Base-by-base conservation (phyloP, 2,797 vertebrate species). In the Sebastes dallii region DNA sequence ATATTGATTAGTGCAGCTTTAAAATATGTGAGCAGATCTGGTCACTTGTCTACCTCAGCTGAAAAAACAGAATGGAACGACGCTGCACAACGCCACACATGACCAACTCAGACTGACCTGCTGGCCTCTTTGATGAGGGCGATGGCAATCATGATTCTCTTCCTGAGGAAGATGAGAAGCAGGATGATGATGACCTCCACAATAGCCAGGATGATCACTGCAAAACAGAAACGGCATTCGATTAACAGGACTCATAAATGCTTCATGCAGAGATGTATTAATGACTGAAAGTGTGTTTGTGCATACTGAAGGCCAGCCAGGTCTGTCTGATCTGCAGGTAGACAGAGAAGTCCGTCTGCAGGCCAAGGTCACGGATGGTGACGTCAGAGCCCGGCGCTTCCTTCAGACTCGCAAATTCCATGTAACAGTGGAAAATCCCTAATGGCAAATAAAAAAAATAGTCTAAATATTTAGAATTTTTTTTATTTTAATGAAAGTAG, bases 101-200 rank as follows among this genome's bases (percentile, higher is more conserved):
- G 1, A 32, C 9, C 8, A 68, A 27, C 29, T 34, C 14, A 65
- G 14, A 79, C 93, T 20, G 60, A 99, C 98, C 95, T 97, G 96
- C 98, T 99, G 86, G 98, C 96, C 88, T 99, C 98, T 93, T 97
- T 98, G 92, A 99, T 98, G 80, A 99, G 97, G 0, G 97, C 97
- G 2, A 99, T 97, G 77, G 98, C 98, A 0, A 99, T 97, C 78
- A 97, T 82, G 83, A 99, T 95, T 82, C 97, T 96, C 91, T 99
- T 99, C 86, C 98, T 96, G 80, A 99, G 96, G 94, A 99, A 99
- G 92, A 99, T 95, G 88, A 99, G 97, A 8, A 99, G 91, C 79
- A 99, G 88, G 71, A 99, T 84, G 91, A 99, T 95, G 36, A 97
- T 13, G 60, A 96, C 88, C 90, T 99, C 98, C 75, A 99, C 55